Evolutionary conservation across 2,888 invertebrate species (phyloP), one percentile per base, ranked within the genome.

Genomic region (Orthosia gracilis): DNA sequence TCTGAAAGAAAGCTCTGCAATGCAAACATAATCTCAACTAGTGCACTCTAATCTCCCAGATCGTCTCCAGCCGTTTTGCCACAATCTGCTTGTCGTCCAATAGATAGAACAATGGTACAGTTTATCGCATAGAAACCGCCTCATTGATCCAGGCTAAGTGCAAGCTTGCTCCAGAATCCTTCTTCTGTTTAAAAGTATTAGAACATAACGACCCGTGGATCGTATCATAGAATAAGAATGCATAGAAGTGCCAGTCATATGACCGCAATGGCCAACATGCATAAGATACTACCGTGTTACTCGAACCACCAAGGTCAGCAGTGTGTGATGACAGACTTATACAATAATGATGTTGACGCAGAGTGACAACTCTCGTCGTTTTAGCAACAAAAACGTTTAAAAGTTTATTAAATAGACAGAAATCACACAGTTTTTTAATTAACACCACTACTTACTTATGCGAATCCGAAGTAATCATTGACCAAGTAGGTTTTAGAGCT

Each of bases 141-240:
- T 76, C 78, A 82, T 79, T 79, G 55, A 62, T 52, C 45, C 18
- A 58, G 76, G 73, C 26, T 50, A 26, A 64, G 54, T 80, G 75
- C 81, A 57, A 52, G 74, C 54, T 55, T 12, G 40, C 18, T 72
- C 23, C 55, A 77, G 55, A 59, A 52, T 61, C 15, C 9, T 26
- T 67, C 71, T 68, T 72, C 64, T 61, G 58, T 78, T 82, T 55
- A 54, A 52, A 78, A 61, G 82, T 69, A 83, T 80, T 79, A 74
- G 70, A 83, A 83, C 70, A 67, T 50, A 79, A 74, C 80, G 83
- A 52, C n/a, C 31, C 21, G 54, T 64, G 12, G 23, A 26, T 63
- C 0, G 31, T 21, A 11, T 0, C 49, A 70, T 4, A 55, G 78
- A 78, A 4, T 78, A 61, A 13, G 21, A 18, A n/a, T 26, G 12